Base-by-base conservation (phyloP, 2,113 vertebrate species). In the Corythoichthys intestinalis region DNA sequence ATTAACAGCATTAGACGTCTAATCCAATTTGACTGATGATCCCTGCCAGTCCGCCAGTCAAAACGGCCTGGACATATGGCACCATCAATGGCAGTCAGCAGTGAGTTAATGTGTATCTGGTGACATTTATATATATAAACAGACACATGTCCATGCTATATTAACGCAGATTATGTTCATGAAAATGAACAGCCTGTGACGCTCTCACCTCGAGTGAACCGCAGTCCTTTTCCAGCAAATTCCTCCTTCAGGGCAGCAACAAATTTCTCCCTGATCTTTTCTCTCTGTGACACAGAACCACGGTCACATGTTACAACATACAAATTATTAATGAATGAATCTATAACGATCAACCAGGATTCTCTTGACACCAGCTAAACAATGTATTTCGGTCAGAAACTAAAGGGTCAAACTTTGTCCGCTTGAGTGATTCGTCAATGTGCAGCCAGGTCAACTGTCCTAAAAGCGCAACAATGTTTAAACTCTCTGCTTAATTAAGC, bases 211-310 rank as follows among this genome's bases (percentile, higher is more conserved):
- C 91, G 91, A 13, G 95, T 97, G 86, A 98, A 99, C 52, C 93
- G 88, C 11, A 99, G 89, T 4, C 97, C 97, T 79, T 97, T 98
- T 67, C 96, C 97, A 4, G 95, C 95, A 91, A 99, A 99, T 81
- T 98, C 93, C 61, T 93, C 87, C 82, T 97, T 94, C 82, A 99
- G 79, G 41, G 96, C 97, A 48, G 94, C 94, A 71, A 99, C 96
- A 69, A 99, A 99, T 81, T 96, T 98, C 91, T 98, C 96, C 62
- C 94, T 91, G 67, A 98, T 98, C 85, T 90, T 94, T 79, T 99
- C 97, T 80, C 93, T 98, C 97, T 99, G 91, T 35, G 41, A 64
- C 64, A 49, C n/a, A 65, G 77, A 54, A 50, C 20, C 2, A 13
- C 1, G 20, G 20, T 28, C 20, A 28, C 20, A 28, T 35, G 44